Evolutionary conservation across 2,888 invertebrate genomes (phyloP).

Genomic region (Lithophane socia): DNA sequence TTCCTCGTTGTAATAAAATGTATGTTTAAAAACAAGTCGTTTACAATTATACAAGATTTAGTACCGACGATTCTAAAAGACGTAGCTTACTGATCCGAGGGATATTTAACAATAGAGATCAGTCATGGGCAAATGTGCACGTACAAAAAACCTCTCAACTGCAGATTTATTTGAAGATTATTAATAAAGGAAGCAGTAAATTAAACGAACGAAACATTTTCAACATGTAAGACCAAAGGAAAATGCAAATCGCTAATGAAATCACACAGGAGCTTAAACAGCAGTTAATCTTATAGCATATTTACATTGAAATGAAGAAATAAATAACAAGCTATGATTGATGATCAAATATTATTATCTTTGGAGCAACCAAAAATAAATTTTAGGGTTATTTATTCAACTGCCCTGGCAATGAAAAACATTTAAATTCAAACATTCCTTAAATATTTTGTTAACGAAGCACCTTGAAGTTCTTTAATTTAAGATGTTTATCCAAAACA

Average conservation of each 20-base stretch:
- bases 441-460: constrained; percentile 5
- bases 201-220: constrained; percentile 7
- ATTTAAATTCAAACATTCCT: neutral
- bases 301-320: constrained; percentile 13
- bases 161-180: constrained; percentile 3
- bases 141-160: neutral
- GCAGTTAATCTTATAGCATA: neutral
- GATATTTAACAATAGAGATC: constrained; percentile 23
- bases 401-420: constrained; percentile 17
- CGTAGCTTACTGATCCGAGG: neutral
- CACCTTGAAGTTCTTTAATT: constrained; percentile 44
- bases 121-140: neutral
- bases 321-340: neutral
- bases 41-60: constrained; percentile 55
- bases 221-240: neutral
- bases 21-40: constrained; percentile 51
- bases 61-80: constrained; percentile 16
- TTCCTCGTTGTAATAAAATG: constrained; percentile 58
- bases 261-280: constrained; percentile 4
- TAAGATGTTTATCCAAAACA: constrained; percentile 57
- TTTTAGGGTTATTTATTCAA: constrained; percentile 26
- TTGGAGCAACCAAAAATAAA: neutral
- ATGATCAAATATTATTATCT: constrained; percentile 21
- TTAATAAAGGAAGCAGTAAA: constrained; percentile 3
- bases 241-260: constrained; percentile 4